Evolutionary conservation across 2,888 invertebrate genomes (phyloP), one percentile per base, ranked within the genome.

Genomic region (Leptinotarsa peninsularis): DNA sequence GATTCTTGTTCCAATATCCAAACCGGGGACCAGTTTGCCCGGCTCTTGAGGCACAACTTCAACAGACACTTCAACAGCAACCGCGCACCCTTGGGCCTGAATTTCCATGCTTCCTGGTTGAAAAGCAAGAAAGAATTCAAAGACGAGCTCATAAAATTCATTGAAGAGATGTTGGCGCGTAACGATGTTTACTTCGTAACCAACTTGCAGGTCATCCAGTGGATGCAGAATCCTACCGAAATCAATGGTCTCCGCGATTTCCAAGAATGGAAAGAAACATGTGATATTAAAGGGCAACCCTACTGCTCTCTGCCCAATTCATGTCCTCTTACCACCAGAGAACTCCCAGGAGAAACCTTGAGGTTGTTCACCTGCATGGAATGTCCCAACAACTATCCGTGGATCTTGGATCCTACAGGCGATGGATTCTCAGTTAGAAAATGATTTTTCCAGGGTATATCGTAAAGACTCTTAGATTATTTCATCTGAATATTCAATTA

Each of bases 191-290:
- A 97, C 90, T 97, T 97, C 88, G 96, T 96, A 78, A 97, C 96
- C 77, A 94, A 95, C 91, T 92, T 96, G 83, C 93, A 89, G 81
- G 97, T 97, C 49, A 96, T 97, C 85, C 96, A 97, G 89, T 97
- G 97, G 97, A 97, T 97, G 96, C 97, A 97, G 89, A 96, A 95
- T 84, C 97, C 97, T 73, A 96, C 96, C 49, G 97, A 97, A 88
- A 87, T 96, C 81, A 93, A 95, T 67, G 93, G 93, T 54, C 91
- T 97, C 69, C 91, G 96, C 82, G 97, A 97, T 87, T 97, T 97
- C 93, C 94, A 94, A 84, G 96, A 96, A 88, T 97, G 97, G 97
- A 97, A 97, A 89, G 97, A 97, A 84, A 96, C 96, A 87, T 97
- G 97, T 89, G 97, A 97, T 87, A 95, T 97, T 79, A 96, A 97